Conservation (phyloP, 2,888 invertebrate genomes). For the Phymatocera aterrima region DNA sequence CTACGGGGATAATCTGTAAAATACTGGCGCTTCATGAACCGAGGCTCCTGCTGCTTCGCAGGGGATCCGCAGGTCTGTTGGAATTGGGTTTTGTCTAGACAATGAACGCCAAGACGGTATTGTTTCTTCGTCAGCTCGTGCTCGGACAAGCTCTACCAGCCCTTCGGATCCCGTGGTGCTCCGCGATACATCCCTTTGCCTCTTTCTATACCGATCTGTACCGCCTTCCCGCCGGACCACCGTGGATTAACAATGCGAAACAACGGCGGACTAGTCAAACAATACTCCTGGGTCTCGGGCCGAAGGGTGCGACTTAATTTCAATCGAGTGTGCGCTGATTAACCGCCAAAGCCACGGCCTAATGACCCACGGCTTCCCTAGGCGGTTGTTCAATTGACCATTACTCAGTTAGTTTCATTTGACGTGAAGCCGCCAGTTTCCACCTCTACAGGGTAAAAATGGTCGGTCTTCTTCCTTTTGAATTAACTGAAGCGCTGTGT, state of each 20-base stretch:
- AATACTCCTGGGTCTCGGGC: neutral
- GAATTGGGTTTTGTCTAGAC: constrained; percentile 15
- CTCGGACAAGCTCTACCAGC: constrained; percentile 13
- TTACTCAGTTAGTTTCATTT: constrained; percentile 14
- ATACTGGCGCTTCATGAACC: neutral
- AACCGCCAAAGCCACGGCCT: constrained; percentile 26
- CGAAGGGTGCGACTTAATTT: constrained; percentile 37
- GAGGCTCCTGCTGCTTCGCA: neutral
- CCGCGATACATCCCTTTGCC: neutral
- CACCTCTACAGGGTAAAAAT: too few relatives aligned
- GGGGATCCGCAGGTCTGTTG: constrained; percentile 23
- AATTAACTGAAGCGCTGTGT: too few relatives aligned
- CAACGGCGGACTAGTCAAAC: constrained; percentile 23
- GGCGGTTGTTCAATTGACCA: constrained; percentile 9
- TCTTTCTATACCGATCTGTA: neutral
- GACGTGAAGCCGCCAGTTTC: neutral
- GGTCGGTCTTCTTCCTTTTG: neutral
- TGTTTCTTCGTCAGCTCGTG: constrained; percentile 17
- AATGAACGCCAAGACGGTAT: constrained; percentile 40
- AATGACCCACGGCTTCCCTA: neutral
- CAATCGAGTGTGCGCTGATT: constrained; percentile 34
- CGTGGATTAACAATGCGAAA: constrained; percentile 34
- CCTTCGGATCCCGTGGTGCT: constrained; percentile 18
- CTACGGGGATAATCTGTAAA: constrained; percentile 19
- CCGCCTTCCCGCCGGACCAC: neutral